These are phyloP conservation scores for Lepisosteus oculatus DNA, from an alignment of 2,113 vertebrate genomes.

Conservation along the genomic window DNA sequence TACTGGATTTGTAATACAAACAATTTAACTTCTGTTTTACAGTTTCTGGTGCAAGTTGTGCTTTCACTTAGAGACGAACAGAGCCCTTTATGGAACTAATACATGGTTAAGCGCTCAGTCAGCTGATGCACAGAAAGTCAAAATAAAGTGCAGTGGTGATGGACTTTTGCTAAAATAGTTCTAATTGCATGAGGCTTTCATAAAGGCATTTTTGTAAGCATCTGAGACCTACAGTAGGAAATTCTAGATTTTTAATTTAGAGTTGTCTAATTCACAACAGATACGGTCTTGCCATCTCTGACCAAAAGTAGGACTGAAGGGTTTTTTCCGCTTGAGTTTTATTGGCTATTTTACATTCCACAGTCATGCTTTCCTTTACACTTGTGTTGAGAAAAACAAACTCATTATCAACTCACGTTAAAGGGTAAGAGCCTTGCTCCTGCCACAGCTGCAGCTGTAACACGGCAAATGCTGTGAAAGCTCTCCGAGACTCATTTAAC, in stretches of 20 bases:
- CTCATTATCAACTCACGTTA: constrained; percentile 8
- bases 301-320: too few species aligned
- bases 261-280: too few species aligned
- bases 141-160: too few species aligned
- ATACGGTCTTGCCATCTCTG: too few species aligned
- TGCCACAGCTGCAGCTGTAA: constrained; percentile 34
- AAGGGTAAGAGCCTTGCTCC: constrained; percentile 11
- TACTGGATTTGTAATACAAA: too few species aligned
- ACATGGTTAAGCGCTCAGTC: too few species aligned
- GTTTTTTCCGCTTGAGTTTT: not conserved
- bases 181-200: not conserved
- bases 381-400: constrained; percentile 1
- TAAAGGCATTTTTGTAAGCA: not conserved
- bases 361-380: constrained; percentile 13
- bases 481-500: constrained; percentile 56
- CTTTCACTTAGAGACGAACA: too few species aligned
- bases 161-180: too few species aligned
- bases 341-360: constrained; percentile 5
- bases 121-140: too few species aligned
- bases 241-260: not conserved
- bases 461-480: not conserved
- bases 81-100: too few species aligned
- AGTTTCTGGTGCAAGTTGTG: too few species aligned
- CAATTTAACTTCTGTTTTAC: too few species aligned
- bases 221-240: not conserved